phyloP scores from a whole-genome alignment of 2,888 invertebrate genomes.

The Trachelus troglodyta region DNA sequence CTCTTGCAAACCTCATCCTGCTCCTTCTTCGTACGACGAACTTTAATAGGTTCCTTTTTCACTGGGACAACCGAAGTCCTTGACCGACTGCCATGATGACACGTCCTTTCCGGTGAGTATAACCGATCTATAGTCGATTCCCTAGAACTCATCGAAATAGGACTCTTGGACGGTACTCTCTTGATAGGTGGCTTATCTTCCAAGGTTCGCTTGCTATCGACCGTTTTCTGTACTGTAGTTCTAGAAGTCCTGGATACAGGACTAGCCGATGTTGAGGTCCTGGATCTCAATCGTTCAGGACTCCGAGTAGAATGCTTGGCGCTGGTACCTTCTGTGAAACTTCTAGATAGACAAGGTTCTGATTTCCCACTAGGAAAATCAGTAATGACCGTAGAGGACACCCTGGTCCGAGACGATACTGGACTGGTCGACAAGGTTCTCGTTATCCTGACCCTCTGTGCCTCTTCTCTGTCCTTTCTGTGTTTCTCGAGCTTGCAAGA shows the following conservation, averaged over 20 bases:
- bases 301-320: constrained; percentile 21
- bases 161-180: constrained; percentile 26
- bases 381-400: constrained; percentile 15
- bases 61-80: constrained; percentile 21
- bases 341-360: constrained; percentile 34
- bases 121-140: constrained; percentile 22
- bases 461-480: constrained; percentile 35
- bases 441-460: constrained; percentile 28
- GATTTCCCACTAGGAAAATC: constrained; percentile 37
- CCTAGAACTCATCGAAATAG: constrained; percentile 25
- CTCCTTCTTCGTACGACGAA: constrained; percentile 47
- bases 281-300: constrained; percentile 25
- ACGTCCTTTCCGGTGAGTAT: constrained; percentile 19
- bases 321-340: constrained; percentile 2
- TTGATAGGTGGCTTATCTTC: constrained; percentile 34
- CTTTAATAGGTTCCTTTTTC: constrained; percentile 30
- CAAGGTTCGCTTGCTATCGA: constrained; percentile 17
- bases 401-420: constrained; percentile 22
- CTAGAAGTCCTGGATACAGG: constrained; percentile 29
- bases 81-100: constrained; percentile 17
- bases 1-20: constrained; percentile 48
- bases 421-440: constrained; percentile 41
- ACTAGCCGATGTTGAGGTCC: constrained; percentile 34
- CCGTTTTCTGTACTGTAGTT: not conserved
- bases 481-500: constrained; percentile 69